These are phyloP conservation scores for Drosophila trichaetosa DNA, from an alignment of 2,888 invertebrate species.

Conservation along the genomic window DNA sequence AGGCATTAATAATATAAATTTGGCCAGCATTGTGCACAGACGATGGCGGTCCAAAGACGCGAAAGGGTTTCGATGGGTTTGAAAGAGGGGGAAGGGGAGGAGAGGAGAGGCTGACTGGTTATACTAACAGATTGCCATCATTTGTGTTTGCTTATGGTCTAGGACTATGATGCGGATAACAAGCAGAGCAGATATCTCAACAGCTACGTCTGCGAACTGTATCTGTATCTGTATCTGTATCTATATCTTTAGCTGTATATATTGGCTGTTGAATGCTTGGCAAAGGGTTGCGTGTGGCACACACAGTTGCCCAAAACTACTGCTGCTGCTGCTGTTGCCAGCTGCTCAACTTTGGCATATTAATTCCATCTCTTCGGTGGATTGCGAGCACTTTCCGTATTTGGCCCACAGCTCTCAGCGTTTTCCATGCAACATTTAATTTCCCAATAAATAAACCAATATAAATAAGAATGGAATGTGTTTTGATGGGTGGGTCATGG, in stretches of 20 bases:
- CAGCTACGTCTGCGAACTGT: slow-evolving; percentile 7
- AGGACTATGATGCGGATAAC: slow-evolving; percentile 22
- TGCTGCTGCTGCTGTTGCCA: slow-evolving; percentile 1
- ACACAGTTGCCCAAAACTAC: background rate
- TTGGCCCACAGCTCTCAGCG: slow-evolving; percentile 12
- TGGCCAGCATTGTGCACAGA: slow-evolving; percentile 45
- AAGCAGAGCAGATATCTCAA: slow-evolving; percentile 9
- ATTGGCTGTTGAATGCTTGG: slow-evolving; percentile 2
- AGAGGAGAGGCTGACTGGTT: background rate
- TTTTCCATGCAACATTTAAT: slow-evolving; percentile 45
- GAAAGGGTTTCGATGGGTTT: background rate
- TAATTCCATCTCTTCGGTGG: slow-evolving; percentile 23
- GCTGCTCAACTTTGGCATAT: slow-evolving; percentile 38
- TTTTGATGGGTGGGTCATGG: background rate
- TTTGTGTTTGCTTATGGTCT: slow-evolving; percentile 67
- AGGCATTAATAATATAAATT: slow-evolving; percentile 74
- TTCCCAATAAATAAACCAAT: slow-evolving; percentile 48
- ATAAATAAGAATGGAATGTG: background rate
- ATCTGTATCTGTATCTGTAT: slow-evolving; percentile 12
- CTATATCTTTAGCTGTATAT: background rate
- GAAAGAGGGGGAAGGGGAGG: background rate
- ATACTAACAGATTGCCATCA: slow-evolving; percentile 70
- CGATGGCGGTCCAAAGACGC: slow-evolving; percentile 13
- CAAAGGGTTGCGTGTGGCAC: slow-evolving; percentile 11
- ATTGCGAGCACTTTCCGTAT: background rate